Evolutionary conservation across 1,140 invertebrate species (phyloP).

Genomic region (Zelostemma sp.): DNA sequence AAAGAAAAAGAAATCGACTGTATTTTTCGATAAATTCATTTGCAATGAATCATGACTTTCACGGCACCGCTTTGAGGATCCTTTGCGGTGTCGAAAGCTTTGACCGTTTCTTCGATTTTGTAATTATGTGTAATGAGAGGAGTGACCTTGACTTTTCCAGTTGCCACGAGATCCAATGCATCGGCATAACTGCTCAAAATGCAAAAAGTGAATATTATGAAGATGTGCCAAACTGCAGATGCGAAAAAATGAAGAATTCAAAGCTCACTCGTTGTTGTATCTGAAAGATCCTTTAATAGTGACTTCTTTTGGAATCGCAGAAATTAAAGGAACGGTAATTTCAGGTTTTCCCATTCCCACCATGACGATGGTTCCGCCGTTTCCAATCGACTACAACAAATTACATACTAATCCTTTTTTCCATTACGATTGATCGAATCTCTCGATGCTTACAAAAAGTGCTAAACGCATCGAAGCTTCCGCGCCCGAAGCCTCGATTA

Average conservation of each 20-base stretch:
- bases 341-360: slow-evolving; percentile 88
- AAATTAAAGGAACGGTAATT: slow-evolving; percentile 84
- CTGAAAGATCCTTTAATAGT: slow-evolving; percentile 93
- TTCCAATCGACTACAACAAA: slow-evolving; percentile 79
- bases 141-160: slow-evolving; percentile 87
- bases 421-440: too few species aligned
- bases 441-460: slow-evolving; percentile 75
- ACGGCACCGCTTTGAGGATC: slow-evolving; percentile 80
- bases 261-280: slow-evolving; percentile 88
- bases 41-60: slow-evolving; percentile 94
- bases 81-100: slow-evolving; percentile 90
- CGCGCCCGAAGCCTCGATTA: slow-evolving; percentile 91
- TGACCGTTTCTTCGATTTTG: slow-evolving; percentile 83
- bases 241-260: slow-evolving; percentile 16
- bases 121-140: slow-evolving; percentile 93
- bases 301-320: slow-evolving; percentile 85
- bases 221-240: too few species aligned
- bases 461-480: slow-evolving; percentile 83
- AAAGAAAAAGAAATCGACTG: too few species aligned
- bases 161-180: slow-evolving; percentile 86
- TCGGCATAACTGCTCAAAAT: slow-evolving; percentile 79
- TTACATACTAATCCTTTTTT: background rate
- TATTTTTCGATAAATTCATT: slow-evolving; percentile 44
- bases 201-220: too few species aligned
- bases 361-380: slow-evolving; percentile 85